A percentile compares a stretch with the other conserved stretches of the same genome.
Evolutionary conservation across 2,888 invertebrate genomes (phyloP).

Genomic region (Azorinus chamasolen): DNA sequence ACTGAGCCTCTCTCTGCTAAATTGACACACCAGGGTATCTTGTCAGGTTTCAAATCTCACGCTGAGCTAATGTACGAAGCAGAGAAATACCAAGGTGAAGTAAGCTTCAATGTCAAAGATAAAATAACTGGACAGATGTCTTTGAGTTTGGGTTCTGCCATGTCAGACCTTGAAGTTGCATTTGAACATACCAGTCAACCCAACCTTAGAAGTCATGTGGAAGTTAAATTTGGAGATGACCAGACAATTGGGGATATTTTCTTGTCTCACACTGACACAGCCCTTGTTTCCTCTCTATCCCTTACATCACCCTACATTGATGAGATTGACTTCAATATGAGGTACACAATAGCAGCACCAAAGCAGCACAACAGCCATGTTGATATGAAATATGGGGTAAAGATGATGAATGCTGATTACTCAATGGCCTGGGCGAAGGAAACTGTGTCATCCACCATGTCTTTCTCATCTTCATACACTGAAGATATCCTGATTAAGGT

Average conservation of each 20-base stretch:
- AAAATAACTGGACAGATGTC: too few relatives aligned
- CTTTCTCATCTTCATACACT: slow-evolving; percentile 13
- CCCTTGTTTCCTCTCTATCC: background rate
- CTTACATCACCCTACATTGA: slow-evolving; percentile 9
- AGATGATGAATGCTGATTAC: slow-evolving; percentile 13
- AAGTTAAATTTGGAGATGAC: too few relatives aligned
- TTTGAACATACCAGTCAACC: too few relatives aligned
- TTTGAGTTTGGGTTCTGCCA: too few relatives aligned
- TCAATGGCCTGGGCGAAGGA: background rate
- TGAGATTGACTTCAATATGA: slow-evolving; percentile 1
- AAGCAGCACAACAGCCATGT: slow-evolving; percentile 19
- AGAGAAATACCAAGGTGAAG: slow-evolving; percentile 1
- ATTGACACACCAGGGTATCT: slow-evolving; percentile 1
- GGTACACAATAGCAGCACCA: slow-evolving; percentile 13
- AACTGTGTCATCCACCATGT: slow-evolving; percentile 2
- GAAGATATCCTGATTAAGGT: slow-evolving; percentile 5
- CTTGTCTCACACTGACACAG: too few relatives aligned
- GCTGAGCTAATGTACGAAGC: slow-evolving; percentile 27
- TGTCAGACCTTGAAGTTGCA: too few relatives aligned
- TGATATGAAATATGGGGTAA: slow-evolving; percentile 13
- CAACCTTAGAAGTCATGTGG: too few relatives aligned
- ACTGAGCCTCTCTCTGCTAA: slow-evolving; percentile 25
- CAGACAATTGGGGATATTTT: too few relatives aligned
- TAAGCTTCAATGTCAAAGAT: too few relatives aligned
- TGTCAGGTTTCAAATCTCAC: slow-evolving; percentile 25